These are phyloP conservation scores for Cassiopea andromeda DNA, from an alignment of 30 jellyfish, hydroid and myxozoan species.

Conservation along the genomic window DNA sequence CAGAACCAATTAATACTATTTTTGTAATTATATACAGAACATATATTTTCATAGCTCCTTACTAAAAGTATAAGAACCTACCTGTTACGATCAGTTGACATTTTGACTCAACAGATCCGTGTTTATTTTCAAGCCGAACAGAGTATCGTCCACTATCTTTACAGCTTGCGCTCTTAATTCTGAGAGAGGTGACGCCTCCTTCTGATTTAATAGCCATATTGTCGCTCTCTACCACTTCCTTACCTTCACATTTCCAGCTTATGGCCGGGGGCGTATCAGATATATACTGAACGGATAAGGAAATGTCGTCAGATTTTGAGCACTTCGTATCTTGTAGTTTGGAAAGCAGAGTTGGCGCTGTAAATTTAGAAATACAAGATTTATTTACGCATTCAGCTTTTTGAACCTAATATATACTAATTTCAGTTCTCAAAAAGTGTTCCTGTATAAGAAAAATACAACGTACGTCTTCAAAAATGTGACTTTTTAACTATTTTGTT, in stretches of 20 bases:
- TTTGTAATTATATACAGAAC: no score
- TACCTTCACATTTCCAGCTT: constrained; percentile 95
- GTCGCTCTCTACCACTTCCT: constrained; percentile 44
- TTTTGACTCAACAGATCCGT: constrained; percentile 91
- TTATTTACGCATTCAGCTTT: no score
- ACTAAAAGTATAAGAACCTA: no score
- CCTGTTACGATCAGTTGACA: constrained; percentile 92
- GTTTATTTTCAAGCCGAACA: constrained; percentile 89
- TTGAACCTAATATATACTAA: no score
- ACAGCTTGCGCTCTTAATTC: constrained; percentile 50
- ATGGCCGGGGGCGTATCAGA: constrained; percentile 72
- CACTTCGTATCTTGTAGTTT: constrained; percentile 69
- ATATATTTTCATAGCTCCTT: no score
- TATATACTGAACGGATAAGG: constrained; percentile 53
- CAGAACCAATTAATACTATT: no score
- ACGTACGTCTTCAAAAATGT: no score
- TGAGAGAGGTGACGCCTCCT: constrained; percentile 68
- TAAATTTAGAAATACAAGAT: background rate
- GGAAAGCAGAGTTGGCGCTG: constrained; percentile 66
- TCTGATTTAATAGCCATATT: constrained; percentile 48
- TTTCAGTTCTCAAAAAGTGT: no score
- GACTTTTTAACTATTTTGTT: no score
- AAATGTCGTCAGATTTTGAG: constrained; percentile 44
- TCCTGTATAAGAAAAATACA: no score
- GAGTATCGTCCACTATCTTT: constrained; percentile 90